A percentile compares a stretch with the other conserved stretches of the same genome.
Evolutionary conservation across 2,797 vertebrate genomes (phyloP).

Genomic region (Malacoraja senta): DNA sequence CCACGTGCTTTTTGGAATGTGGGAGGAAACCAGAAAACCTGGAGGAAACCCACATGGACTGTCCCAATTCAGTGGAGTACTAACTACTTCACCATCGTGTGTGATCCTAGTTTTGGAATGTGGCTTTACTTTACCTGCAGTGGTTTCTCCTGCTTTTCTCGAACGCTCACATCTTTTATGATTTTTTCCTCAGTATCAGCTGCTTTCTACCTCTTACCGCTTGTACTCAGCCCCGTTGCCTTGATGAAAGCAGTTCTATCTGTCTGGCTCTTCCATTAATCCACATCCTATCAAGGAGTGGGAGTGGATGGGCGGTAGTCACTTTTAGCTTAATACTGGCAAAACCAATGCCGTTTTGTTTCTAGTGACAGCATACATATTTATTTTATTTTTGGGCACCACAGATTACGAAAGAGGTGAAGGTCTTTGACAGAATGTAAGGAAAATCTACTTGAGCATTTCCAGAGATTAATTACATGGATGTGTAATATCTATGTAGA

Average conservation of each 20-base stretch:
- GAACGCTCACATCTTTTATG: background rate
- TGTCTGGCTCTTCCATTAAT: background rate
- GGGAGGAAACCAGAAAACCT: no score
- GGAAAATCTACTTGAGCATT: no score
- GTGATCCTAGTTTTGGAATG: background rate
- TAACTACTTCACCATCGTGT: no score
- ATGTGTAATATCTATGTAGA: no score
- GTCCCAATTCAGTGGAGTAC: no score
- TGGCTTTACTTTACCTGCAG: background rate
- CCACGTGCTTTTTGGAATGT: no score
- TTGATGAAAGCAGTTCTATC: background rate
- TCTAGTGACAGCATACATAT: background rate
- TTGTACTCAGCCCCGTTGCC: no score
- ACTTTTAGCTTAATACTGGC: background rate
- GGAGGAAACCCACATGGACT: no score
- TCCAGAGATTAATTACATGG: no score
- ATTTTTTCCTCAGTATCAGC: background rate
- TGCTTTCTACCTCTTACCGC: background rate
- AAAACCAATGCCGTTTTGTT: background rate
- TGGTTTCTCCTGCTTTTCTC: background rate
- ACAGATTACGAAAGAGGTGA: no score
- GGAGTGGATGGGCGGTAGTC: background rate
- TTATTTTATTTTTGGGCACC: background rate
- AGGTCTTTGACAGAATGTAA: no score
- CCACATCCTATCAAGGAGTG: background rate